Evolutionary conservation across 2,888 invertebrate genomes (phyloP).

Genomic region (Rhodophaea formosa): DNA sequence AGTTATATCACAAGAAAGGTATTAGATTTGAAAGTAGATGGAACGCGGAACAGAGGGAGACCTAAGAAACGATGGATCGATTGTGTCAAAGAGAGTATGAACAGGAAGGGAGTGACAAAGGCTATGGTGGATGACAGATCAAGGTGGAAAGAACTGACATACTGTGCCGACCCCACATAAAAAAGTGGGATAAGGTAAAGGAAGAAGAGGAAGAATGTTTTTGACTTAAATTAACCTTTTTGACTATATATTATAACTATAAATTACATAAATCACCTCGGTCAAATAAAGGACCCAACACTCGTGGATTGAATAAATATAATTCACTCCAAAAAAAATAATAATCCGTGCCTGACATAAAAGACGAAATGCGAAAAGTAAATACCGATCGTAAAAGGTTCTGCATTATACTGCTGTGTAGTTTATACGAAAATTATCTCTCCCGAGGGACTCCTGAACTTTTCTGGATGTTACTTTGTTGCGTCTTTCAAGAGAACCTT

Average conservation of each 20-base stretch:
- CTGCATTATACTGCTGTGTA: not conserved
- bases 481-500: not conserved
- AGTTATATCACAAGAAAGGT: no score
- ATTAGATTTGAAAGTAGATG: no score
- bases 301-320: conserved; percentile 6
- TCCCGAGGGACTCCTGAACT: not conserved
- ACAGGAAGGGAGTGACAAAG: no score
- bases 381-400: not conserved
- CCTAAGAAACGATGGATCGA: no score
- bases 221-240: no score
- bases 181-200: no score
- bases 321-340: not conserved
- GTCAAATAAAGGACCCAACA: not conserved
- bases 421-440: not conserved
- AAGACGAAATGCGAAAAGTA: not conserved
- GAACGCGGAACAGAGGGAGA: no score
- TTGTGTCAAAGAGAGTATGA: no score
- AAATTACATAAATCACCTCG: not conserved
- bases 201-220: no score
- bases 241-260: not conserved
- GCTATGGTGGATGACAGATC: no score
- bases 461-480: not conserved
- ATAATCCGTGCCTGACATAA: conserved; percentile 5
- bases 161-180: no score
- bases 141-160: no score